Percentiles rank a stretch among this genome's conserved stretches.
Evolutionary conservation across 2,113 vertebrate genomes (phyloP).

Genomic region (Eurystomus gularis): DNA sequence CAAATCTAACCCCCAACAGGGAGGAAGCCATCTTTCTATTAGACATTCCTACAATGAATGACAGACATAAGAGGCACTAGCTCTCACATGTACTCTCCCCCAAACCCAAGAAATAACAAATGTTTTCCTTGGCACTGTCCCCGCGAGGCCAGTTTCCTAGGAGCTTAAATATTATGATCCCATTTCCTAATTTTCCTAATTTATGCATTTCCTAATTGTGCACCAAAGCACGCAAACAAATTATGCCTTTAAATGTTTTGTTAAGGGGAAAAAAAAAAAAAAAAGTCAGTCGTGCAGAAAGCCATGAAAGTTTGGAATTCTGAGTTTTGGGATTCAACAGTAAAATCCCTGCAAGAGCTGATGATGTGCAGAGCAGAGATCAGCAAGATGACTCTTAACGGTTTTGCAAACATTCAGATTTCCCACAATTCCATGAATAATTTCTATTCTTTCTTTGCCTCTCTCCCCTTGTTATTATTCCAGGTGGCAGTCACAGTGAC

Average conservation of each 20-base stretch:
- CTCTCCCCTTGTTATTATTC: slow-evolving; percentile 4
- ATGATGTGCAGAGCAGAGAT: not conserved
- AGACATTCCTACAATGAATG: not conserved
- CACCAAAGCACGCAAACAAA: not conserved
- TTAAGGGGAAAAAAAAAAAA: not conserved
- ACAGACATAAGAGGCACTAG: not conserved
- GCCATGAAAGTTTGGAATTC: not conserved
- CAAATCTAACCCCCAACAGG: too few species aligned
- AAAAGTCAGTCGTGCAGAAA: not conserved
- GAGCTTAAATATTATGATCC: not conserved
- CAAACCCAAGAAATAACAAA: not conserved
- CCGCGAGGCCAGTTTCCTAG: not conserved
- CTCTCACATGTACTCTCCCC: not conserved
- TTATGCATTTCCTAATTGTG: not conserved
- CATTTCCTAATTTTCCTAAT: not conserved
- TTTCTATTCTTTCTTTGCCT: not conserved
- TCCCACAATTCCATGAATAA: not conserved
- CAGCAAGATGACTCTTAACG: accelerated
- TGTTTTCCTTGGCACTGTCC: not conserved
- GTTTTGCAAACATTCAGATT: not conserved
- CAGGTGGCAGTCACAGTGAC: slow-evolving; percentile 11
- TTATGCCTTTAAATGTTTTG: not conserved
- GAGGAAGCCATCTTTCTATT: not conserved
- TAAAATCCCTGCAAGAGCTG: not conserved
- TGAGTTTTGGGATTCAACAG: not conserved